Base-by-base conservation (phyloP, 2,113 vertebrate species). In the Nannobrachium achirus region DNA sequence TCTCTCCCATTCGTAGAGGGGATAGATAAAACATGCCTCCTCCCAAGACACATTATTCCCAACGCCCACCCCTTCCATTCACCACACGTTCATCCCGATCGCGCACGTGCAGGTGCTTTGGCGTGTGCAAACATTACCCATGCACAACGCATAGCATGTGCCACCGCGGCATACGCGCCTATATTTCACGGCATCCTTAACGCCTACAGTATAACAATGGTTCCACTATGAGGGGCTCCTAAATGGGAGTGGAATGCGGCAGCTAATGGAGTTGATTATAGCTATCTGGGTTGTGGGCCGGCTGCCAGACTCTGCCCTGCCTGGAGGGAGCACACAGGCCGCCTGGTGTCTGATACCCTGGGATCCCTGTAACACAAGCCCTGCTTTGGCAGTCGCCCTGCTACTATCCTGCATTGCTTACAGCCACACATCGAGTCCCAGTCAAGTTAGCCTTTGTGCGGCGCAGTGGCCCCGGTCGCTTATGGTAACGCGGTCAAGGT, bases 211-310 rank as follows among this genome's bases (percentile, higher is more conserved):
- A 66, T 56, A 78, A 71, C 80, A 39, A 15, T 42, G 77, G 80
- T 69, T 79, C 80, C 80, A 74, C 73, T 48, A 76, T 80, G 69
- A 82, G 65, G 61, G 25, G 55, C 74, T 83, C 78, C 83, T 88
- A 88, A 91, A 89, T 79, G 80, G 83, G 82, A 87, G 83, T 81
- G 80, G 25, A 56, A 76, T 79, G 75, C 88, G 88, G 86, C 84
- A 87, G 89, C 88, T 92, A 92, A 92, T 91, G 82, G 89, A 89
- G 86, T 89, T 86, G 82, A 91, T 90, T 88, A 85, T 86, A 85
- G 85, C 79, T 87, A 80, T 88, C 83, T 88, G 84, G 86, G 79
- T 83, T 83, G 8, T 53, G 62, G 89, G 89, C 89, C 81, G 78
- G 82, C 76, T 90, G 87, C 91, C 89, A 90, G 82, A 78, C 76